Conservation (phyloP, 2,888 invertebrate species). For the Mesoligia furuncula region DNA sequence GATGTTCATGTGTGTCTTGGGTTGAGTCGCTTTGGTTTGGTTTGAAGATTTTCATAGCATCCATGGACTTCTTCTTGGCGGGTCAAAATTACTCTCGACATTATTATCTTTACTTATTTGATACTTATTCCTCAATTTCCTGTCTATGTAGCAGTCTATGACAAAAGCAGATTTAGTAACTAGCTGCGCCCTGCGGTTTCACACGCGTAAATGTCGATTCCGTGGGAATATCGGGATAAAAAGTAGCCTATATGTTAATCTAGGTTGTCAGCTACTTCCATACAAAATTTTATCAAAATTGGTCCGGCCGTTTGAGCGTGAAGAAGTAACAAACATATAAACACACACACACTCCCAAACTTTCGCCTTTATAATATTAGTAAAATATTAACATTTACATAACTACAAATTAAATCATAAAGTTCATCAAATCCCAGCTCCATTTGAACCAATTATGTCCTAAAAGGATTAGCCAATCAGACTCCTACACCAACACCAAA, state of each 20-base stretch:
- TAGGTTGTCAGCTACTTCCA: too few species aligned
- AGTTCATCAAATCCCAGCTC: conserved; percentile 27
- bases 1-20: not conserved
- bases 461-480: conserved; percentile 54
- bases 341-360: too few species aligned
- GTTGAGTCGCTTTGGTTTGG: not conserved
- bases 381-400: not conserved
- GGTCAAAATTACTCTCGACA: not conserved
- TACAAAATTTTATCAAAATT: too few species aligned
- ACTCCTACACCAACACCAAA: conserved; percentile 28
- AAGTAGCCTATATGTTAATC: too few species aligned
- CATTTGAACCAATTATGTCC: conserved; percentile 45
- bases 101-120: not conserved
- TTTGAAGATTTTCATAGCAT: not conserved
- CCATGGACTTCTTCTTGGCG: not conserved
- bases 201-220: too few species aligned
- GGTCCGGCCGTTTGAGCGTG: too few species aligned
- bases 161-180: not conserved
- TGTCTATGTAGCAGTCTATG: not conserved
- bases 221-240: too few species aligned
- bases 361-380: too few species aligned
- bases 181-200: too few species aligned
- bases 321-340: too few species aligned
- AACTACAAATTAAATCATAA: conserved; percentile 23
- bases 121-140: not conserved